These are phyloP conservation scores for Chelidonichthys spinosus DNA, from an alignment of 2,797 vertebrate species.

Conservation along the genomic window DNA sequence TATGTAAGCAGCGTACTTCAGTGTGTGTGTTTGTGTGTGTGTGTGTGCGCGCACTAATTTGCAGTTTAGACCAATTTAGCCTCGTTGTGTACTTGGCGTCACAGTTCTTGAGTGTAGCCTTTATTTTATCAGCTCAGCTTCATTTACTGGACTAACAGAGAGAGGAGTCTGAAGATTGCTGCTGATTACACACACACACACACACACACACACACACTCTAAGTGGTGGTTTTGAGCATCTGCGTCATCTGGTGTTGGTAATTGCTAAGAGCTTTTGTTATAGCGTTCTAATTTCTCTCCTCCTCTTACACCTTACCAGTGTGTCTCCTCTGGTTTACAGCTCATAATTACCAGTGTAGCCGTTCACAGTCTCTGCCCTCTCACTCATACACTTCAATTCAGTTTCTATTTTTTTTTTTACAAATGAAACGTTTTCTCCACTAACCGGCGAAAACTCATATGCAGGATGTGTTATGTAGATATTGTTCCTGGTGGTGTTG, in stretches of 20 bases:
- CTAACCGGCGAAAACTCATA: background rate
- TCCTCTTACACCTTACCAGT: constrained; percentile 42
- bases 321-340: constrained; percentile 49
- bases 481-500: background rate
- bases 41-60: constrained; percentile 11
- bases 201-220: constrained; percentile 9
- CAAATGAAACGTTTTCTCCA: background rate
- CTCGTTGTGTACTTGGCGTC: constrained; percentile 23
- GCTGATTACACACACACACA: constrained; percentile 54
- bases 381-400: constrained; percentile 14
- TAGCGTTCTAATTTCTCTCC: constrained; percentile 53
- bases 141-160: constrained; percentile 59
- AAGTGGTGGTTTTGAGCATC: constrained; percentile 53
- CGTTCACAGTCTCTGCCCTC: background rate
- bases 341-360: constrained; percentile 35
- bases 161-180: constrained; percentile 39
- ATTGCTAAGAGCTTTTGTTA: constrained; percentile 69
- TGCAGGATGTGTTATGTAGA: background rate
- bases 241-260: constrained; percentile 76
- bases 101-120: constrained; percentile 40
- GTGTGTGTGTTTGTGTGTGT: constrained; percentile 32
- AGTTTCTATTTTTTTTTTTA: background rate
- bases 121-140: constrained; percentile 61
- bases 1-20: constrained; percentile 58
- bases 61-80: constrained; percentile 45